Percentiles rank a stretch among this genome's conserved stretches.
Conservation (phyloP, 2,888 invertebrate species). For the Brachyopa scutellaris region DNA sequence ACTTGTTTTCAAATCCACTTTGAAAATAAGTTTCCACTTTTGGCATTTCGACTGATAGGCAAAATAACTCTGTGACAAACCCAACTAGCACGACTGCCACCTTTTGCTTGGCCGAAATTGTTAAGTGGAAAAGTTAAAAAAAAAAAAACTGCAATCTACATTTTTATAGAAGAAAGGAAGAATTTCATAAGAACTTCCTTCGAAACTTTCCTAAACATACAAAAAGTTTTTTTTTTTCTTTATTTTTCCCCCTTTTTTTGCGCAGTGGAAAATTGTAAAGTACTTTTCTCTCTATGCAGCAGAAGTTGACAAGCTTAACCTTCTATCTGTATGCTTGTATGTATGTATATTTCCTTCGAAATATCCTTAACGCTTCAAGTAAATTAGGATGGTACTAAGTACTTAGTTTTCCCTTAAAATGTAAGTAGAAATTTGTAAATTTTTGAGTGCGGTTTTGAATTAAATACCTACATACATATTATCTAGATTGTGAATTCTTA, state of each 20-base stretch:
- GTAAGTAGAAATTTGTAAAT: not conserved
- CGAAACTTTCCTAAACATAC: constrained; percentile 25
- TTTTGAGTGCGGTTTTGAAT: not conserved
- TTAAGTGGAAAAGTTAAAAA: constrained; percentile 68
- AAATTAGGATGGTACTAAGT: constrained; percentile 2
- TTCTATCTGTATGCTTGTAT: not conserved
- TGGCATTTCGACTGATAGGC: constrained; percentile 63
- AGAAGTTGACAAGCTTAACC: constrained; percentile 18
- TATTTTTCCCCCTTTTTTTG: not conserved
- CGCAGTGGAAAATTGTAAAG: constrained; percentile 16
- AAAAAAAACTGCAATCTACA: constrained; percentile 54
- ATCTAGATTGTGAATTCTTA: no score
- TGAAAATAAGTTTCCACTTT: constrained; percentile 36
- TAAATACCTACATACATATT: no score
- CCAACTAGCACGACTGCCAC: constrained; percentile 43
- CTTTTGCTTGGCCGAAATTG: constrained; percentile 21
- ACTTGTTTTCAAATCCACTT: constrained; percentile 27
- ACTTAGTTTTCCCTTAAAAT: not conserved
- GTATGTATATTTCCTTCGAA: constrained; percentile 2
- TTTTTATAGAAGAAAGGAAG: constrained; percentile 3
- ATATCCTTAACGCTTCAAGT: not conserved
- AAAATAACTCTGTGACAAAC: constrained; percentile 57
- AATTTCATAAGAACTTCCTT: constrained; percentile 23
- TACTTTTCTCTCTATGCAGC: not conserved
- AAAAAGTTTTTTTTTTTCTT: not conserved